These are phyloP conservation scores for Eristalis pertinax DNA, from an alignment of 2,888 invertebrate genomes.

Conservation along the genomic window DNA sequence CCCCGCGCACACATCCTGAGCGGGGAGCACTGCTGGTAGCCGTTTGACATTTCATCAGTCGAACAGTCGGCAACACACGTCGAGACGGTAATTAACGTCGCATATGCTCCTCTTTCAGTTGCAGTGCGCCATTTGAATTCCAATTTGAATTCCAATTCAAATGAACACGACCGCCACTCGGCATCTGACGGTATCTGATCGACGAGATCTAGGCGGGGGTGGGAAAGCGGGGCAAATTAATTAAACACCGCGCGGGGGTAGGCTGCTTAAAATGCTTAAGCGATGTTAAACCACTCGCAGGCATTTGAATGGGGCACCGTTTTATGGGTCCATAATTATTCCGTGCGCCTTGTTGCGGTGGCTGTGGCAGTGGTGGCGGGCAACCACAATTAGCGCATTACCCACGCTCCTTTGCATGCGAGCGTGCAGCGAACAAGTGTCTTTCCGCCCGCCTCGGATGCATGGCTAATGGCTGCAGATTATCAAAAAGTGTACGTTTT, in stretches of 20 bases:
- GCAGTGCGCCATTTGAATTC: conserved; percentile 29
- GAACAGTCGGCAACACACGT: background rate
- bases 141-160: conserved; percentile 53
- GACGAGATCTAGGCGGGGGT: background rate
- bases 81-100: conserved; percentile 63
- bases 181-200: conserved; percentile 15
- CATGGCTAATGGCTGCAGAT: conserved; percentile 31
- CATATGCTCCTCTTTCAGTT: conserved; percentile 63
- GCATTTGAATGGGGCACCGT: conserved; percentile 55
- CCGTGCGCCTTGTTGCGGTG: conserved; percentile 6
- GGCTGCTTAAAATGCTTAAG: conserved; percentile 58
- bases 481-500: conserved; percentile 62
- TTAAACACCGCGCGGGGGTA: conserved; percentile 55
- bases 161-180: conserved; percentile 14
- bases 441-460: conserved; percentile 12
- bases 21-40: background rate
- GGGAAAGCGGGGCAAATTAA: conserved; percentile 27
- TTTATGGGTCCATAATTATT: conserved; percentile 63
- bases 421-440: background rate
- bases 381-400: conserved; percentile 65
- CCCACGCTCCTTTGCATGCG: conserved; percentile 55
- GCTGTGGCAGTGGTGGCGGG: background rate
- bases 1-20: background rate
- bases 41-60: conserved; percentile 65
- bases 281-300: conserved; percentile 61